Evolutionary conservation across 1,140 invertebrate species (phyloP).

Genomic region (Lordiphosa stackelbergi): DNA sequence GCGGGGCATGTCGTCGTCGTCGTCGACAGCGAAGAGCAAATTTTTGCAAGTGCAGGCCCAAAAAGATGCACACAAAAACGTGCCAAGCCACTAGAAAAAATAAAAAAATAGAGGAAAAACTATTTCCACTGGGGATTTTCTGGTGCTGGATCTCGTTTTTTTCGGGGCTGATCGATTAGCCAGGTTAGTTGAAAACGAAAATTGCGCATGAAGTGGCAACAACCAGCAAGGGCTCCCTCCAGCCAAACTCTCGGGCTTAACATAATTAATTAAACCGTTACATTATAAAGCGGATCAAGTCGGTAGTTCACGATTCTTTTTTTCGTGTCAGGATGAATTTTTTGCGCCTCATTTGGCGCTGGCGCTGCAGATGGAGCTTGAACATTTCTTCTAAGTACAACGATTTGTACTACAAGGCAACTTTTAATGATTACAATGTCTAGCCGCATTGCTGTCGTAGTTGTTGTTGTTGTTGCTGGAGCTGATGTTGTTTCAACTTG

Average conservation of each 20-base stretch:
- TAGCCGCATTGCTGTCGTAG: slow-evolving; percentile 23
- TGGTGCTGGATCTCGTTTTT: slow-evolving; percentile 17
- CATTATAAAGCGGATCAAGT: slow-evolving; percentile 76
- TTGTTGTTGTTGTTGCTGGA: slow-evolving; percentile 13
- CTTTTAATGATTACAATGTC: slow-evolving; percentile 76
- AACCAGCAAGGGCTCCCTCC: slow-evolving; percentile 15
- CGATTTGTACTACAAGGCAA: slow-evolving; percentile 74
- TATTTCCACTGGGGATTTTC: slow-evolving; percentile 2
- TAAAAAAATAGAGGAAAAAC: slow-evolving; percentile 7
- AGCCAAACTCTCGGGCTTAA: slow-evolving; percentile 44
- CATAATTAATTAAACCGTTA: slow-evolving; percentile 77
- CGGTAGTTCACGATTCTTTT: slow-evolving; percentile 69
- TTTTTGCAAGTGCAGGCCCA: slow-evolving; percentile 57
- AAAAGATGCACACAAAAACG: slow-evolving; percentile 37
- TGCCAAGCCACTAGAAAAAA: slow-evolving; percentile 22
- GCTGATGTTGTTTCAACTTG: too few relatives aligned
- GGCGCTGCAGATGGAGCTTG: slow-evolving; percentile 26
- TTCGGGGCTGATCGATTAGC: slow-evolving; percentile 65
- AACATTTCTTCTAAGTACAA: slow-evolving; percentile 71
- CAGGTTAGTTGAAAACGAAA: slow-evolving; percentile 65
- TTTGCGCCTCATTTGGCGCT: slow-evolving; percentile 66
- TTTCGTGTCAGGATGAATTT: slow-evolving; percentile 75
- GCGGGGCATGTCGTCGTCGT: slow-evolving; percentile 42
- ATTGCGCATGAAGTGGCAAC: slow-evolving; percentile 74
- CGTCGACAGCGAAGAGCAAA: slow-evolving; percentile 11